These are phyloP conservation scores for Sphaerodactylus townsendi DNA, from an alignment of 2,113 vertebrate species.

Conservation along the genomic window DNA sequence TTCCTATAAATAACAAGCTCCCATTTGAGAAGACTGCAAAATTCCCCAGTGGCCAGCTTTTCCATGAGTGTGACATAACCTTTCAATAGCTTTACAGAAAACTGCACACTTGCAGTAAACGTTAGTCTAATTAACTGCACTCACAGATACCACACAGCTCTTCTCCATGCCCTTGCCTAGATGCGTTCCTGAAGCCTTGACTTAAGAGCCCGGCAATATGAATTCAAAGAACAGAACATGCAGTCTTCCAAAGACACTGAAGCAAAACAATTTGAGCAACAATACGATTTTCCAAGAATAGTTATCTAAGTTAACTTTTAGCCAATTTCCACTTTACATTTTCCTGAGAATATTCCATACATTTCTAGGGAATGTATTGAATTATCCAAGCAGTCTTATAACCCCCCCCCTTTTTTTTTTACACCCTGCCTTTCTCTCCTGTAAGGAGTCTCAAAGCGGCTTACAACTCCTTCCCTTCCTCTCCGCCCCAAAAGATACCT, in stretches of 20 bases:
- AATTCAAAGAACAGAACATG: conserved; percentile 12
- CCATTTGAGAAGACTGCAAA: conserved; percentile 46
- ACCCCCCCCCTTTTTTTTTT: too few relatives aligned
- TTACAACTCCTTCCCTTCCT: too few relatives aligned
- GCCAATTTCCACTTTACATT: not conserved
- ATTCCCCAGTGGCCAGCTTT: conserved; percentile 47
- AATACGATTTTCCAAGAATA: not conserved
- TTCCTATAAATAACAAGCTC: conserved; percentile 49
- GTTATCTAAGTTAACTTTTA: not conserved
- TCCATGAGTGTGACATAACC: conserved; percentile 57
- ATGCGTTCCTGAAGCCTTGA: conserved; percentile 17
- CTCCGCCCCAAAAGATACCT: too few relatives aligned
- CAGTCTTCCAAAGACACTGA: conserved; percentile 31
- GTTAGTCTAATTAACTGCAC: conserved; percentile 65
- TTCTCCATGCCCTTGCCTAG: conserved; percentile 31
- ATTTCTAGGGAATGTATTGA: not conserved
- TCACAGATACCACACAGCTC: conserved; percentile 43
- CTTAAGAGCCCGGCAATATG: conserved; percentile 26
- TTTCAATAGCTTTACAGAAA: conserved; percentile 63
- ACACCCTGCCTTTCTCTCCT: too few relatives aligned
- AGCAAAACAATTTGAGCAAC: not conserved
- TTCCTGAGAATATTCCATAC: not conserved
- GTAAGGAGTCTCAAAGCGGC: too few relatives aligned
- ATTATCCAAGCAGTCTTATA: not conserved
- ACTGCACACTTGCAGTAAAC: conserved; percentile 63